These are phyloP conservation scores for Spea hammondii DNA, from an alignment of 2,797 vertebrate species.

Conservation along the genomic window DNA sequence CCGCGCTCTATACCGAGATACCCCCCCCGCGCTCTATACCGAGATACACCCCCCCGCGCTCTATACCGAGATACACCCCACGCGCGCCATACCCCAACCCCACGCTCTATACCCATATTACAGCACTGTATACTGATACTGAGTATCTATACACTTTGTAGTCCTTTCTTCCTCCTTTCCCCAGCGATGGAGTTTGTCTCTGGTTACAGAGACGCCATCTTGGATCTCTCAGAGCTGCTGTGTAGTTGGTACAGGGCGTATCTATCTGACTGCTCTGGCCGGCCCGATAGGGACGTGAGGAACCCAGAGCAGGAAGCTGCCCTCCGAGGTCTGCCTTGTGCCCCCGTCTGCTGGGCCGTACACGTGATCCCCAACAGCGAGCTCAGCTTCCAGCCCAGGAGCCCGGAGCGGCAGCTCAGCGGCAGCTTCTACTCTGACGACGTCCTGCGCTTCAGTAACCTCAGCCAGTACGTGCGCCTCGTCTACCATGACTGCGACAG, in stretches of 20 bases:
- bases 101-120: too few relatives aligned
- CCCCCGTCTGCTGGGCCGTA: conserved; percentile 62
- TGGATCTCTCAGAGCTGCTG: conserved; percentile 64
- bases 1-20: neutral
- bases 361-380: conserved; percentile 59
- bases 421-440: conserved; percentile 60
- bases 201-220: conserved; percentile 63
- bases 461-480: conserved; percentile 60
- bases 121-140: neutral
- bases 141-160: neutral
- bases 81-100: too few relatives aligned
- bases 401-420: conserved; percentile 19
- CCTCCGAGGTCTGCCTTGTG: conserved; percentile 57
- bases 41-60: too few relatives aligned
- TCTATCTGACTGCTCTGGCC: conserved; percentile 33
- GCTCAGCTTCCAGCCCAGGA: conserved; percentile 6
- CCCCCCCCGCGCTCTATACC: too few relatives aligned
- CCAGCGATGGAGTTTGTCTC: conserved; percentile 64
- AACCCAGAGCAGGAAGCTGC: conserved; percentile 54
- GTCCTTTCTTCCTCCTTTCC: neutral
- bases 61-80: too few relatives aligned
- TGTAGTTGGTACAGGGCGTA: conserved; percentile 64
- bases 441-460: conserved; percentile 56
- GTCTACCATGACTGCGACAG: conserved; percentile 56
- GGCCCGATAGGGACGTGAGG: conserved; percentile 10